Evolutionary conservation across 2,797 vertebrate species (phyloP).

Genomic region (Hybognathus amarus): DNA sequence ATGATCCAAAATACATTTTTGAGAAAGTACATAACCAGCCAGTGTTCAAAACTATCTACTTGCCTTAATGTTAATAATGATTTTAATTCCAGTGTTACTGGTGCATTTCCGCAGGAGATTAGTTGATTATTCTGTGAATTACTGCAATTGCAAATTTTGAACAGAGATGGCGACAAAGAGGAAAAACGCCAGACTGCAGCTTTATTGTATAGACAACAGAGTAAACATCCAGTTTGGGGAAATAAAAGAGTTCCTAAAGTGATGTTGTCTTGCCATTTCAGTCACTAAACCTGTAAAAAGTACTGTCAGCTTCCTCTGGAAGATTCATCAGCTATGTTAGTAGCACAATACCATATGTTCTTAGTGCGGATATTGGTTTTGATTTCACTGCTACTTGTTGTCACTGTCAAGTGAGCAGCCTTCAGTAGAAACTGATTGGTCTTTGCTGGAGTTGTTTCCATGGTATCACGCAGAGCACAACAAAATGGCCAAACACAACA

Average conservation of each 20-base stretch:
- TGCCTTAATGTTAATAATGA: too few species aligned
- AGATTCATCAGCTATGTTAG: constrained; percentile 5
- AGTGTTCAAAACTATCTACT: too few species aligned
- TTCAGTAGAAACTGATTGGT: constrained; percentile 27
- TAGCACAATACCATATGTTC: constrained; percentile 17
- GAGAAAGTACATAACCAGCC: too few species aligned
- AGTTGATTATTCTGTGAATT: too few species aligned
- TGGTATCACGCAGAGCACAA: constrained; percentile 31
- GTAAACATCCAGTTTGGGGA: neutral
- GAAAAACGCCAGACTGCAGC: too few species aligned
- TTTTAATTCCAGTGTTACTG: too few species aligned
- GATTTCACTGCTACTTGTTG: constrained; percentile 27
- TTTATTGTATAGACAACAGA: neutral
- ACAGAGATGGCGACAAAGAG: too few species aligned
- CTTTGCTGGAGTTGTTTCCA: constrained; percentile 34
- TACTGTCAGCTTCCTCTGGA: neutral
- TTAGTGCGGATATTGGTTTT: constrained; percentile 15
- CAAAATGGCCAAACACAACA: constrained; percentile 13
- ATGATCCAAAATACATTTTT: too few species aligned
- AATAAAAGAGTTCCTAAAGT: neutral
- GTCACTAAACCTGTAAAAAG: constrained; percentile 7
- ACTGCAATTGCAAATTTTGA: too few species aligned
- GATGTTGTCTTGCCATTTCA: neutral
- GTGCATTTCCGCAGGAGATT: too few species aligned
- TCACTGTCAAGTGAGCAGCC: constrained; percentile 35